Conservation (phyloP, 2,888 invertebrate species). For the Aporophyla lueneburgensis region DNA sequence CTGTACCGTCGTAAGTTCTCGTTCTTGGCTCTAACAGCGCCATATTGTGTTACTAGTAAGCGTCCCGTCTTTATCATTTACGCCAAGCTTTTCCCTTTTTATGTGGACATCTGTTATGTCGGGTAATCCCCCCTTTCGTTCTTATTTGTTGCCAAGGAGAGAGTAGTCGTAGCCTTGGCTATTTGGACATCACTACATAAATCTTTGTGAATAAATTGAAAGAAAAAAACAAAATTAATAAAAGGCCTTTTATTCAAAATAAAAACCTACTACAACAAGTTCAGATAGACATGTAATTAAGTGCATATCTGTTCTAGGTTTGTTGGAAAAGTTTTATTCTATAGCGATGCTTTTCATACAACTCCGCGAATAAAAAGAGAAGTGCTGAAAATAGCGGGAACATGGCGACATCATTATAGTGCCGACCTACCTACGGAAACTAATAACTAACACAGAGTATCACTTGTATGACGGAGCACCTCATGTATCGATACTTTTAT, state of each 20-base stretch:
- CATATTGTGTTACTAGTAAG: not conserved
- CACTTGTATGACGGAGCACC: conserved; percentile 5
- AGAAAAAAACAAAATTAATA: too few relatives aligned
- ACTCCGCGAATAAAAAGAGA: conserved; percentile 33
- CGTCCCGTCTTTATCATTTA: not conserved
- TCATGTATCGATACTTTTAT: conserved; percentile 23
- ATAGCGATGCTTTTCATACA: conserved; percentile 38
- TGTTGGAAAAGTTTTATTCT: conserved; percentile 35
- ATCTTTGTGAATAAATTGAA: not conserved
- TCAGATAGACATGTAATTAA: conserved; percentile 25
- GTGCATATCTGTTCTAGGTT: conserved; percentile 16
- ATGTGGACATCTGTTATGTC: not conserved
- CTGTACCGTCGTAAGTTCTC: not conserved
- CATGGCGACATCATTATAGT: conserved; percentile 60
- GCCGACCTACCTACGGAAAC: conserved; percentile 27
- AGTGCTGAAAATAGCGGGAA: conserved; percentile 35
- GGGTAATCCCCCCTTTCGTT: not conserved
- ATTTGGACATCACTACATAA: not conserved
- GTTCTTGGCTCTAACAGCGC: not conserved
- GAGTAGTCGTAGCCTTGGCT: not conserved
- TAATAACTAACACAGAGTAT: conserved; percentile 27
- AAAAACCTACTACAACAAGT: not conserved
- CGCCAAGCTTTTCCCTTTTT: not conserved
- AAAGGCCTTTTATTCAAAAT: not conserved
- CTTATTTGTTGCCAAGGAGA: not conserved